Base-by-base conservation (phyloP, 2,113 vertebrate genomes). In the Trinectes maculatus region DNA sequence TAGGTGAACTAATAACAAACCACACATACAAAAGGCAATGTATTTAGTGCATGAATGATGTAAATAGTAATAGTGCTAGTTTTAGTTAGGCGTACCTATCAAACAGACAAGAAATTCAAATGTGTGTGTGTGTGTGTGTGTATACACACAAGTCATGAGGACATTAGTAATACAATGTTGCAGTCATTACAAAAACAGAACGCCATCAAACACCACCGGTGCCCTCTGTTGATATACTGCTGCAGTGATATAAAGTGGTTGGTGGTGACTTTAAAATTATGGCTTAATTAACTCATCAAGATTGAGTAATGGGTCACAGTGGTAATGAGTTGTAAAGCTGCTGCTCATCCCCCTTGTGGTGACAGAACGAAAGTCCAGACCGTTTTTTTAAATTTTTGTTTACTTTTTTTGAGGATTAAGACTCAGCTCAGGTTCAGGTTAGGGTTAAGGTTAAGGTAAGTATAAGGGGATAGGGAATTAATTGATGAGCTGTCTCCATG, bases 221-320 rank as follows among this genome's bases (percentile, higher is more conserved):
- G 47, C 22, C 5, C 46, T 13, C 24, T 21, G 18, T 31, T 80
- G 61, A 71, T 67, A 28, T 44, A 57, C 48, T 59, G 66, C 65
- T 52, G 44, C 61, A 71, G 47, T 69, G 52, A 78, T 61, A 44
- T 59, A 43, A 33, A 40, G 64, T 37, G 21, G 24, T 11, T 61
- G 59, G 26, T 19, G n/a, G n/a, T 44, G 60, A 51, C 53, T 68
- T 79, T 64, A 53, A 72, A 82, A 82, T 84, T 62, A 87, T 63
- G 48, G 43, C 46, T 67, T 83, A 80, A 80, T 84, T 49, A 74
- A 59, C 64, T 71, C 51, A 62, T 82, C 8, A 5, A 64, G 40
- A 74, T 25, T 62, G 34, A 69, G 62, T 59, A 74, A 52, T 68
- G 64, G 61, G 70, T 49, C 68, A 72, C 34, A 46, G 26, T 16